phyloP scores from a whole-genome alignment of 2,113 vertebrate genomes.

The Nestor notabilis region DNA sequence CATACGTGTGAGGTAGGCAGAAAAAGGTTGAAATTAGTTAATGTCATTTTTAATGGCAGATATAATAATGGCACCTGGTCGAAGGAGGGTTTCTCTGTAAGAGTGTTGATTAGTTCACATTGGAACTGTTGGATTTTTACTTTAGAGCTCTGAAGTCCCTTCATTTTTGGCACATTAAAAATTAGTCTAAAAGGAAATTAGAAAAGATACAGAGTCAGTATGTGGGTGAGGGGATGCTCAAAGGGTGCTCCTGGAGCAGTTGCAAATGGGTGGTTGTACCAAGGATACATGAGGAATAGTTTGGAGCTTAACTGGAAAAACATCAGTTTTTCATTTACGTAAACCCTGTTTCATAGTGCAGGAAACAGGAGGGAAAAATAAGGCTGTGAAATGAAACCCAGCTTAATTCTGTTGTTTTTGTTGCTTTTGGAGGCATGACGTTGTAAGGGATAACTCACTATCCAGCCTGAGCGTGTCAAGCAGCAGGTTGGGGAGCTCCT shows the following conservation, averaged over 20 bases:
- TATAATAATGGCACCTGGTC: not conserved
- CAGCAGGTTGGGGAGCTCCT: not conserved
- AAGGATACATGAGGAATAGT: not conserved
- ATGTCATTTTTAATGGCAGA: constrained; percentile 35
- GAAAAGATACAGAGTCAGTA: not conserved
- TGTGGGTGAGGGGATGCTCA: not conserved
- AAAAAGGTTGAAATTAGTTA: constrained; percentile 57
- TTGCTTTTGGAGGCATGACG: not conserved
- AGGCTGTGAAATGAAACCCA: not conserved
- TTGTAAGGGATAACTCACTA: not conserved
- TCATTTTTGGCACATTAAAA: not conserved
- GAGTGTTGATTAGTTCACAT: not conserved
- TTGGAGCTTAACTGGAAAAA: not conserved
- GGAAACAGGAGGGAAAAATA: not conserved
- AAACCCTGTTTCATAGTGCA: not conserved
- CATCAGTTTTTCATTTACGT: not conserved
- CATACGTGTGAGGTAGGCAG: constrained; percentile 3
- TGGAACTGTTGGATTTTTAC: not conserved
- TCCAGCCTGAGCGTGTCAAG: not conserved
- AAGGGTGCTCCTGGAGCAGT: not conserved
- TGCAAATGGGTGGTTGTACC: not conserved
- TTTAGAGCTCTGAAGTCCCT: not conserved
- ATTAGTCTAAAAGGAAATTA: not conserved
- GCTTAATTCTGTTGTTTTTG: not conserved
- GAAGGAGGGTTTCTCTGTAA: not conserved